Evolutionary conservation across 2,797 vertebrate genomes (phyloP).

Genomic region (Siniperca scherzeri): DNA sequence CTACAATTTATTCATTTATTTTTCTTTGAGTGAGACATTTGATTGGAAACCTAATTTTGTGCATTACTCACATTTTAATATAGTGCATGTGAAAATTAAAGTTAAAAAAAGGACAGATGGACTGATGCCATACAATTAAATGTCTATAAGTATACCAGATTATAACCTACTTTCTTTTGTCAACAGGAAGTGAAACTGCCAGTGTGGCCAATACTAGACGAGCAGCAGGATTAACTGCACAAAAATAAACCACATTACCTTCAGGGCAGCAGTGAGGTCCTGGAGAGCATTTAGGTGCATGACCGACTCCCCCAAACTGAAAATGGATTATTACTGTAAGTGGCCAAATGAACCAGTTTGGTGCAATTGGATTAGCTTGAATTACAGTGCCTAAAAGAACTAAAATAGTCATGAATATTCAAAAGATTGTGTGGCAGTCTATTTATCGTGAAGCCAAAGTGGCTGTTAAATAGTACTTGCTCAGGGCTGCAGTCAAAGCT

Average conservation of each 20-base stretch:
- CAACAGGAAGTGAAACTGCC: conserved; percentile 53
- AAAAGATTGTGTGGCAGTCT: not conserved
- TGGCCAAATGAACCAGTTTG: not conserved
- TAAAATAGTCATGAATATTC: conserved; percentile 7
- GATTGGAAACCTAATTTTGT: not conserved
- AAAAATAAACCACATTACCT: conserved; percentile 48
- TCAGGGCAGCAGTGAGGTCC: not conserved
- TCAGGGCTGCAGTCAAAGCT: not conserved
- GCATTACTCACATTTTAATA: not conserved
- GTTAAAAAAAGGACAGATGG: not conserved
- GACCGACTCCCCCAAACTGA: not conserved
- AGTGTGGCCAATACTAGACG: conserved; percentile 11
- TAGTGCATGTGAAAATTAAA: not conserved
- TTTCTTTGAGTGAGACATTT: not conserved
- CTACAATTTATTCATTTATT: not conserved
- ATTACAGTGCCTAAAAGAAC: not conserved
- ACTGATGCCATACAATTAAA: not conserved
- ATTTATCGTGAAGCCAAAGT: not conserved
- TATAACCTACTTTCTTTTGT: conserved; percentile 48
- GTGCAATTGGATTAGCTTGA: conserved; percentile 16
- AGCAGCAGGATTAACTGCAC: conserved; percentile 53
- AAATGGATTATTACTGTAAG: not conserved
- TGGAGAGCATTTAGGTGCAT: not conserved
- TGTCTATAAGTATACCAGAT: conserved; percentile 14
- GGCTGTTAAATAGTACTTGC: not conserved